phyloP scores from a whole-genome alignment of 2,797 vertebrate genomes.

The Gambelia wislizenii region DNA sequence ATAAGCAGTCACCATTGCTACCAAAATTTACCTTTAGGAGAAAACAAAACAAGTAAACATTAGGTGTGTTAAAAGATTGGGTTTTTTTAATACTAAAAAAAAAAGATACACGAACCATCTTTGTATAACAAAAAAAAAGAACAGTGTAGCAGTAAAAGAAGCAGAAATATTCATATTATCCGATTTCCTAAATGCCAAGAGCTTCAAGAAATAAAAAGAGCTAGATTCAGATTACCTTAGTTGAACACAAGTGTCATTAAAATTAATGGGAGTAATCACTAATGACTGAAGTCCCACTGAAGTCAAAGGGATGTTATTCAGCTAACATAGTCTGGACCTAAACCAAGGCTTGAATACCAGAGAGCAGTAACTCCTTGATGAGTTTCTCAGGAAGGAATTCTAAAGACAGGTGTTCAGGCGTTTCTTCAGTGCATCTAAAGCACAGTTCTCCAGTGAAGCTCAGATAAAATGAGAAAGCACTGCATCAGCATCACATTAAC shows the following conservation, averaged over 20 bases:
- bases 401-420: neutral
- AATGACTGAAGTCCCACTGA: neutral
- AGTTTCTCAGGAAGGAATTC: neutral
- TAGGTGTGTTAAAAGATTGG: no score
- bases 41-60: no score
- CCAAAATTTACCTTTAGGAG: neutral
- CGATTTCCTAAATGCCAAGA: no score
- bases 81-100: no score
- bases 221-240: neutral
- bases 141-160: neutral
- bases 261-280: neutral
- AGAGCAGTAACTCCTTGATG: neutral
- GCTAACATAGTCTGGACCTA: neutral
- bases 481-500: neutral
- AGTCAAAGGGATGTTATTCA: neutral
- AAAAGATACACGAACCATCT: neutral
- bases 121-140: neutral
- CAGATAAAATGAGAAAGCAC: neutral
- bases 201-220: no score
- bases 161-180: neutral
- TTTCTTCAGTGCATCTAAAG: neutral
- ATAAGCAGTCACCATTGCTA: neutral
- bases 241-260: neutral
- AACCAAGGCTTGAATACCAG: neutral
- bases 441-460: neutral